These are phyloP conservation scores for Brachionichthys hirsutus DNA, from an alignment of 2,113 vertebrate species.

Conservation along the genomic window DNA sequence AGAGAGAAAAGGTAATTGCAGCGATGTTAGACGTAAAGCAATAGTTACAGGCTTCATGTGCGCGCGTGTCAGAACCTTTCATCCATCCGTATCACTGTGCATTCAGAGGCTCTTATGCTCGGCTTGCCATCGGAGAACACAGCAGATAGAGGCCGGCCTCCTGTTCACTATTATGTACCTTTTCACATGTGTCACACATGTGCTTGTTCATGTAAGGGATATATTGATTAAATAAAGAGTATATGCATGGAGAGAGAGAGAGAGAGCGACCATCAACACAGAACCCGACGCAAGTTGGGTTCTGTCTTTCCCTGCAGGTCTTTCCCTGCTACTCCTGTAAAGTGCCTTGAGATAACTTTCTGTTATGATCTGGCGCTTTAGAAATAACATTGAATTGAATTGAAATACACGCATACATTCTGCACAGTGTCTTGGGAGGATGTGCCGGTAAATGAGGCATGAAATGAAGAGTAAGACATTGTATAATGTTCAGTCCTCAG, in stretches of 20 bases:
- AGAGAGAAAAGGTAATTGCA: slow-evolving; percentile 59
- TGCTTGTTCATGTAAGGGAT: slow-evolving; percentile 10
- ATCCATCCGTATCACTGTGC: slow-evolving; percentile 40
- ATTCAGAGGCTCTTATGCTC: slow-evolving; percentile 24
- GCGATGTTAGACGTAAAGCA: slow-evolving; percentile 61
- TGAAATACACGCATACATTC: slow-evolving; percentile 11
- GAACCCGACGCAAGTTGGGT: too few relatives aligned
- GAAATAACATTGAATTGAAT: too few relatives aligned
- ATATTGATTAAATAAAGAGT: slow-evolving; percentile 18
- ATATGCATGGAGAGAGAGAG: slow-evolving; percentile 16
- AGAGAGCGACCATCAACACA: slow-evolving; percentile 7
- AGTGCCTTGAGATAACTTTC: too few relatives aligned
- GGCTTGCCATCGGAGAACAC: slow-evolving; percentile 57
- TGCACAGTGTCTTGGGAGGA: slow-evolving; percentile 64
- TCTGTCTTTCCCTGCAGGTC: too few relatives aligned
- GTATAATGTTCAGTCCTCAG: slow-evolving; percentile 66
- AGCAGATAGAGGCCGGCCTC: slow-evolving; percentile 22
- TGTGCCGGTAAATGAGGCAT: slow-evolving; percentile 72
- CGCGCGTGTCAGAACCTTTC: slow-evolving; percentile 30
- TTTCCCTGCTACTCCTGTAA: too few relatives aligned
- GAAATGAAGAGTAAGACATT: slow-evolving; percentile 73
- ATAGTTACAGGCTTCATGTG: slow-evolving; percentile 50
- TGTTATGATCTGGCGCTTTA: too few relatives aligned
- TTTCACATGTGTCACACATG: slow-evolving; percentile 11
- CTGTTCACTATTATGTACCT: slow-evolving; percentile 37